Conservation (phyloP, 2,888 invertebrate species). For the Parascotia fuliginaria region DNA sequence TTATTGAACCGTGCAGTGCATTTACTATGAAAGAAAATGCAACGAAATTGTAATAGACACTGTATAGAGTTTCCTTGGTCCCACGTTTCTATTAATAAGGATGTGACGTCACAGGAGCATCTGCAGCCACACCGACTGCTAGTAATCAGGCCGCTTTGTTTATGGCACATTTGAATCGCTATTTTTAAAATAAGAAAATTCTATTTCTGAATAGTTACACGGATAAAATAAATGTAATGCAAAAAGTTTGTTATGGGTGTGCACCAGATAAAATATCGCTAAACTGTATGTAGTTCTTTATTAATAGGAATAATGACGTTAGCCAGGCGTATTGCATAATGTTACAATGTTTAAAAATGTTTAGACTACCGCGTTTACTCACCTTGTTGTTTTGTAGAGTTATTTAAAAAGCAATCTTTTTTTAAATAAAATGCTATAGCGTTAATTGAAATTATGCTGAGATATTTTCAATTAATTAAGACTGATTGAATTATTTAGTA, state of each 20-base stretch:
- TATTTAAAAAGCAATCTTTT: slow-evolving; percentile 4
- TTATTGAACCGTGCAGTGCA: slow-evolving; percentile 60
- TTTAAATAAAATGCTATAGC: neutral
- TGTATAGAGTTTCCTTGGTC: slow-evolving; percentile 73
- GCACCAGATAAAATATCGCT: neutral
- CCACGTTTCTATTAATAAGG: slow-evolving; percentile 55
- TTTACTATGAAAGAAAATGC: slow-evolving; percentile 51
- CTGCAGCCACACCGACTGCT: slow-evolving; percentile 70
- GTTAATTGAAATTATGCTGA: neutral
- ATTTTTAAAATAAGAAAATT: slow-evolving; percentile 49
- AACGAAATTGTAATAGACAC: slow-evolving; percentile 45
- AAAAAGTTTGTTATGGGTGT: slow-evolving; percentile 16
- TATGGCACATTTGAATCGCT: slow-evolving; percentile 67
- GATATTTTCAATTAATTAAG: neutral
- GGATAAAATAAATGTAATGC: slow-evolving; percentile 14
- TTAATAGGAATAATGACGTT: slow-evolving; percentile 17
- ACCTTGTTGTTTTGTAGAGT: slow-evolving; percentile 2
- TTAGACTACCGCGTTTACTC: slow-evolving; percentile 16
- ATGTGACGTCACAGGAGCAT: slow-evolving; percentile 67
- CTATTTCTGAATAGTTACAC: slow-evolving; percentile 41
- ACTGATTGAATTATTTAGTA: neutral
- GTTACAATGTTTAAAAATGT: slow-evolving; percentile 23
- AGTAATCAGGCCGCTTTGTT: slow-evolving; percentile 70
- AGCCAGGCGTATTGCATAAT: slow-evolving; percentile 37
- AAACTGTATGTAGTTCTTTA: neutral